Conservation (phyloP, 1,140 invertebrate genomes). For the Leptopilina clavipes region DNA sequence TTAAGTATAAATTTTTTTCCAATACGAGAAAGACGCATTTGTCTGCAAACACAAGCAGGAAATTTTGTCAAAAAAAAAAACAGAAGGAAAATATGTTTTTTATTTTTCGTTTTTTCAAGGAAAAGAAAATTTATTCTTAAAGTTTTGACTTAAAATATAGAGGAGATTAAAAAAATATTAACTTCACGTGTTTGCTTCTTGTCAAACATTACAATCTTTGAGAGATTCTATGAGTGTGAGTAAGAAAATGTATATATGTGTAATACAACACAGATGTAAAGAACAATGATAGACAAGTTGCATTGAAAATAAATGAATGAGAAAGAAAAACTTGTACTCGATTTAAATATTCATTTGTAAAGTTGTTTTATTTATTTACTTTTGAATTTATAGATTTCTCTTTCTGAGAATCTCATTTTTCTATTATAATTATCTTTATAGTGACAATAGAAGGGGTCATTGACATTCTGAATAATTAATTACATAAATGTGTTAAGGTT, state of each 20-base stretch:
- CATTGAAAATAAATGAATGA: neutral
- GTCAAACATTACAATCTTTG: neutral
- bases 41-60: neutral
- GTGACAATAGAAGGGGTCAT: neutral
- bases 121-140: neutral
- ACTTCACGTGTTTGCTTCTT: neutral
- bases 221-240: neutral
- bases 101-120: neutral
- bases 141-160: neutral
- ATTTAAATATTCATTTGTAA: neutral
- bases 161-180: neutral
- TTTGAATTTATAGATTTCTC: slow-evolving; percentile 1
- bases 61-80: neutral
- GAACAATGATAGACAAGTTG: slow-evolving; percentile 19
- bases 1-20: too few species aligned
- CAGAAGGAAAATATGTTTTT: neutral
- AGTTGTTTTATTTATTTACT: neutral
- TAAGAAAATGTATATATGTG: neutral
- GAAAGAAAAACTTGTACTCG: neutral
- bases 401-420: neutral
- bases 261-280: slow-evolving; percentile 4
- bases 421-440: neutral
- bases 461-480: neutral
- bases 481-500: neutral
- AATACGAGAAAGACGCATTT: too few species aligned